Base-by-base conservation (phyloP, 2,113 vertebrate species). In the Hippoglossus stenolepis region DNA sequence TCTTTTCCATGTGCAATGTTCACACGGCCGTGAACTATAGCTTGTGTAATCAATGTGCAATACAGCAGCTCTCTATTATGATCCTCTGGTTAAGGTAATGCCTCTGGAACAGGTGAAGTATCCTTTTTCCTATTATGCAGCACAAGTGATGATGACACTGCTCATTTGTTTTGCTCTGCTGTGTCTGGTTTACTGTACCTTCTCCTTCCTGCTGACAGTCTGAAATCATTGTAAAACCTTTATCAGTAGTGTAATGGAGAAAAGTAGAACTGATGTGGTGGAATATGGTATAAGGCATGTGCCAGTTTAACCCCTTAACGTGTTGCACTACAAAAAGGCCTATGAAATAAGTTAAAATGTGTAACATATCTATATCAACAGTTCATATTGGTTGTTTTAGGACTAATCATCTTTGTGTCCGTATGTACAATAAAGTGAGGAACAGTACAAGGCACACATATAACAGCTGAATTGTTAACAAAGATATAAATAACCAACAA, bases 361-460 rank as follows among this genome's bases (percentile, higher is more conserved):
- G 84, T 85, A 82, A 95, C 90, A 94, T 94, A 75, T 71, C 92
- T 86, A 73, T 96, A 95, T 96, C 94, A 95, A 96, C 95, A 96
- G 94, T 90, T 92, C 92, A 93, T 95, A 94, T 86, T 90, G 94
- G 94, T 94, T 90, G 87, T 95, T 95, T 94, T 82, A 90, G 92
- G 94, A 89, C 93, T 89, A 83, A 87, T 85, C 70, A 72, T 94
- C 79, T 96, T 91, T 93, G 94, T 93, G 89, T 93, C 91, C 89
- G 71, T 94, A 92, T 92, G 89, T 93, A 94, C 91, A 95, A 94
- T 96, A 94, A 95, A 95, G 95, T 94, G 91, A 92, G 85, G 93
- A 94, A 96, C 95, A 96, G 95, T 95, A 96, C 95, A 96, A 98
- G 97, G 97, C 96, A 98, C 96, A 96, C 93, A 92, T 89, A 91